Evolutionary conservation across 1,140 invertebrate species (phyloP).

Genomic region (Drosophila nigromelanica): DNA sequence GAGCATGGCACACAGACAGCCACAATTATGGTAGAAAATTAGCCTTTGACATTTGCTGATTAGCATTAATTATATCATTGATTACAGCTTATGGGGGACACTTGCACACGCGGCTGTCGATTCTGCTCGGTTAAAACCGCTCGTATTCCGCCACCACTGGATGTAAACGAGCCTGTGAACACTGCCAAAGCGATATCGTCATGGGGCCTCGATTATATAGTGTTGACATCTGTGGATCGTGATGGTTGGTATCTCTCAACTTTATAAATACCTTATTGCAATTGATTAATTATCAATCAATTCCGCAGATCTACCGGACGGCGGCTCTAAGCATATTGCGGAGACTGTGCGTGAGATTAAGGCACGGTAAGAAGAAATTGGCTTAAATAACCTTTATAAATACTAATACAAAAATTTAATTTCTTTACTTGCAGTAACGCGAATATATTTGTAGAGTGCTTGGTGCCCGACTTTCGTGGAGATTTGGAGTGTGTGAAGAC

Average conservation of each 20-base stretch:
- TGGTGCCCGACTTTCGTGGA: slow-evolving; percentile 98
- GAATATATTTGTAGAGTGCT: slow-evolving; percentile 96
- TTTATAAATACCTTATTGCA: neutral
- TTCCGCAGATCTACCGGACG: slow-evolving; percentile 92
- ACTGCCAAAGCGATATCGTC: slow-evolving; percentile 96
- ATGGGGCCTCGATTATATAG: slow-evolving; percentile 99
- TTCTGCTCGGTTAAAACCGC: slow-evolving; percentile 99
- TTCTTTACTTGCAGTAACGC: slow-evolving; percentile 87
- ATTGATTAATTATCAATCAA: neutral
- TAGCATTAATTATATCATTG: slow-evolving; percentile 25
- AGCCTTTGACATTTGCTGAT: slow-evolving; percentile 54
- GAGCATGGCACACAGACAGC: slow-evolving; percentile 93
- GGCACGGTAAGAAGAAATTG: slow-evolving; percentile 34
- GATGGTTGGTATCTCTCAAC: slow-evolving; percentile 86
- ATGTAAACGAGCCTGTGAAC: slow-evolving; percentile 95
- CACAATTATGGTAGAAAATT: slow-evolving; percentile 92
- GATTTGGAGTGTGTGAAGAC: slow-evolving; percentile 90
- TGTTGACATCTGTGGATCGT: slow-evolving; percentile 98
- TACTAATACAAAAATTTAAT: neutral
- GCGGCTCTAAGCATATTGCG: slow-evolving; percentile 96
- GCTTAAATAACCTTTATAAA: neutral
- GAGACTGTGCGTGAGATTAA: slow-evolving; percentile 92
- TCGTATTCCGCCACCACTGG: slow-evolving; percentile 93
- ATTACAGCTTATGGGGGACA: slow-evolving; percentile 94
- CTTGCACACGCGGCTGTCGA: slow-evolving; percentile 95